Conservation (phyloP, 2,888 invertebrate genomes). For the Dolichopus griseipennis region DNA sequence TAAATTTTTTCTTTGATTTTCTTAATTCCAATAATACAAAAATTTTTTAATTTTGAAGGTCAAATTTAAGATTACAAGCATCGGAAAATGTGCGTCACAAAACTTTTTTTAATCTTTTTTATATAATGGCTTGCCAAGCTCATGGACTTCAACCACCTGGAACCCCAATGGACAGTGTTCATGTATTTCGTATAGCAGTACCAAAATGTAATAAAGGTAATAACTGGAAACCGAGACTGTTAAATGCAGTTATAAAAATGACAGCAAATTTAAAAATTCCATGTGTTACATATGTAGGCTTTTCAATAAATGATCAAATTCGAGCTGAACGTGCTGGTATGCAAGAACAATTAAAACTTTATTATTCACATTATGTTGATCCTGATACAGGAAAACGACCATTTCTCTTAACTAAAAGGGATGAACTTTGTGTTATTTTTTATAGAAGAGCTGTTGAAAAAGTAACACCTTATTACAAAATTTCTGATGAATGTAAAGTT, state of each 20-base stretch:
- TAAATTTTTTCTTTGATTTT: too few relatives aligned
- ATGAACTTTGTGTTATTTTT: not conserved
- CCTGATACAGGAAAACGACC: not conserved
- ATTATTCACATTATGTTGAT: not conserved
- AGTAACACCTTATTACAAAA: not conserved
- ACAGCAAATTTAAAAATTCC: not conserved
- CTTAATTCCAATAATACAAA: too few relatives aligned
- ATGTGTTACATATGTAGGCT: not conserved
- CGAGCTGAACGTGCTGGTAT: constrained; percentile 1
- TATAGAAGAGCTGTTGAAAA: not conserved
- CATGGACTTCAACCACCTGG: too few relatives aligned
- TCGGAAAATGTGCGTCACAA: too few relatives aligned
- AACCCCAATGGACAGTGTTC: too few relatives aligned
- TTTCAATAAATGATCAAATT: not conserved
- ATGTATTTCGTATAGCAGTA: too few relatives aligned
- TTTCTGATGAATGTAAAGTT: too few relatives aligned
- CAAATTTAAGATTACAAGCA: too few relatives aligned
- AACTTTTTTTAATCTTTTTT: too few relatives aligned
- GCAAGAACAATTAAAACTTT: not conserved
- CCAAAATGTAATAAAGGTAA: not conserved
- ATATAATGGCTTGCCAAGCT: too few relatives aligned
- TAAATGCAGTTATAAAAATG: not conserved
- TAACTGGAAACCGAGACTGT: not conserved
- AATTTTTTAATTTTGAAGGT: too few relatives aligned
- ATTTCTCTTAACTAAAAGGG: not conserved